Evolutionary conservation across 1,140 invertebrate species (phyloP).

Genomic region (Charaxes varanes): DNA sequence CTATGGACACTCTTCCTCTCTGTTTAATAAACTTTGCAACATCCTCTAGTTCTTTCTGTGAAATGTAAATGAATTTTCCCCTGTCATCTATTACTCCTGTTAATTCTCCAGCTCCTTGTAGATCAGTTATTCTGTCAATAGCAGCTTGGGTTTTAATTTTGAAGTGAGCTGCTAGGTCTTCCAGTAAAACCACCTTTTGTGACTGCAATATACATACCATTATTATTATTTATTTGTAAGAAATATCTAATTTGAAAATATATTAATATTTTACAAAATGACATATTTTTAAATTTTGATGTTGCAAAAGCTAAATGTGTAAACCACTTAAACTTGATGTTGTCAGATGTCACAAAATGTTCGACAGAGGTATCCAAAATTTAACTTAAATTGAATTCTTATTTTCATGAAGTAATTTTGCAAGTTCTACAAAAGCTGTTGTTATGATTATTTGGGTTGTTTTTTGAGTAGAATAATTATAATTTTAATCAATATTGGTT

Average conservation of each 20-base stretch:
- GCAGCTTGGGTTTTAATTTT: constrained; percentile 93
- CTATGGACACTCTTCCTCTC: constrained; percentile 93
- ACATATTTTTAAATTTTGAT: too few relatives aligned
- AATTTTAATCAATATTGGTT: too few relatives aligned
- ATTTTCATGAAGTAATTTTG: too few relatives aligned
- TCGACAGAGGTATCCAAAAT: too few relatives aligned
- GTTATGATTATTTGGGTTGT: too few relatives aligned
- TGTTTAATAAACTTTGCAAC: constrained; percentile 98
- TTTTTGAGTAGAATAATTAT: too few relatives aligned
- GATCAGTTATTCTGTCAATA: constrained; percentile 89
- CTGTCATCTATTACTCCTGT: constrained; percentile 98
- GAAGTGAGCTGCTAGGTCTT: constrained; percentile 94
- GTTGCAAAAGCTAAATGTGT: too few relatives aligned
- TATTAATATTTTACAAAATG: too few relatives aligned
- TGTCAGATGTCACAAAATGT: too few relatives aligned
- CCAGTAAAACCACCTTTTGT: constrained; percentile 95
- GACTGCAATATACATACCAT: constrained; percentile 42
- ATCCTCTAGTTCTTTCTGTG: constrained; percentile 90
- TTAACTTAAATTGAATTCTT: too few relatives aligned
- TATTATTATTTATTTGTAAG: background rate
- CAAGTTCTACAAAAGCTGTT: too few relatives aligned
- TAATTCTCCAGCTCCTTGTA: constrained; percentile 86
- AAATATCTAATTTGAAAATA: background rate
- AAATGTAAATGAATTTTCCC: constrained; percentile 99
- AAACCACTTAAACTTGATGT: too few relatives aligned